Base-by-base conservation (phyloP, 2,113 vertebrate genomes). In the Catharus bicknelli region DNA sequence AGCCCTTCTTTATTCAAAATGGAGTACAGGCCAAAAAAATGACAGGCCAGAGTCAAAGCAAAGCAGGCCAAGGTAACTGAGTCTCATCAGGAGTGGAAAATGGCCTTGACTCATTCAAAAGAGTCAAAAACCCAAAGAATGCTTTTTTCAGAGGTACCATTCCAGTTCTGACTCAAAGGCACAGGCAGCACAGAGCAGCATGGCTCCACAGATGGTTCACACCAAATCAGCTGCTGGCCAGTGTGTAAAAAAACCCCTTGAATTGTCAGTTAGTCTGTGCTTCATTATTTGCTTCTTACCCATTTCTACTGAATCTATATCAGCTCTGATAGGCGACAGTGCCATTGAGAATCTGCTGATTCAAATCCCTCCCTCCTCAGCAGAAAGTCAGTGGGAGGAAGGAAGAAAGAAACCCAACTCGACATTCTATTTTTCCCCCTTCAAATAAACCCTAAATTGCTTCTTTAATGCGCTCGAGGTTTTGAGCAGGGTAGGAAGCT, bases 371-470 rank as follows among this genome's bases (percentile, higher is more conserved):
- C 90, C 93, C 67, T 93, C 92, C 90, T 91, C 90, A 88, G 85
- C 87, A 90, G 91, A 96, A 96, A 89, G 78, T 69, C 96, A 91
- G 95, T 95, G 87, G 94, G 93, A 96, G 87, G 75, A 96, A 94
- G 95, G 90, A 93, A 94, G 93, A 96, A 95, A 94, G 93, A 95
- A 95, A 95, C 91, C 82, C 95, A 95, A 96, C 78, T 95, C 51
- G 53, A 95, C 88, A 93, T 95, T 93, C 86, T 88, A 95, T 96
- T 96, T 94, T 93, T 77, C 88, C 88, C 81, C 90, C 93, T 95
- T 96, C 96, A 96, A 96, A 95, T 89, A 96, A 94, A 95, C 88
- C 94, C 79, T 86, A 97, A 96, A 97, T 97, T 95, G 95, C 91
- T 95, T 95, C 96, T 94, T 96, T 96, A 96, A 95, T 96, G 89